Base-by-base conservation (phyloP, 2,113 vertebrate genomes). In the Bubo scandiacus region DNA sequence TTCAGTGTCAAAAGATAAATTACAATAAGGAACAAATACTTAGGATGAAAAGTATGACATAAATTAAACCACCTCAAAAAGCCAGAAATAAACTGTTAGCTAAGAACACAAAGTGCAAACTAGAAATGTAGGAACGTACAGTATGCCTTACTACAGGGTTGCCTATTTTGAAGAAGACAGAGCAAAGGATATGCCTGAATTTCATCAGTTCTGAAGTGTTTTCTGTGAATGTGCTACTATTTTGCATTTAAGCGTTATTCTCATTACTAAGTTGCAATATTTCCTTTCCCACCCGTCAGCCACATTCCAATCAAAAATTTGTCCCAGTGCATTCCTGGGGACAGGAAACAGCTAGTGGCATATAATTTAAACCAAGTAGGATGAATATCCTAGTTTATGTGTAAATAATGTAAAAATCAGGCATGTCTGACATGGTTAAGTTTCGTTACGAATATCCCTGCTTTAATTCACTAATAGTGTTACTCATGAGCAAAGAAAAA, bases 401-500 rank as follows among this genome's bases (percentile, higher is more conserved):
- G 62, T 63, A 82, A 81, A 68, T 75, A 91, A 75, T 47, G 32
- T 54, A 88, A 86, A 93, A 85, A 90, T 81, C 5, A 16, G 54
- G 78, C 20, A 43, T 87, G 65, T 43, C 16, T 49, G n/a, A 27
- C 10, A 30, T 58, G 26, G 25, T 43, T 54, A 75, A 5, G 23
- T 73, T 82, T 77, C 49, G 81, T 87, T 91, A 49, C 10, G 5
- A 65, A 38, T 81, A 83, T 63, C 49, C 30, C 36, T 63, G 66
- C 45, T 96, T 96, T 95, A 82, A 89, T 96, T 96, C 85, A 61
- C 61, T 88, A 88, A 62, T 10, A n/a, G 34, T 26, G 18, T 81
- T 90, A 42, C 75, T 94, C 22, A 51, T 85, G 49, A 81, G 82
- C 36, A 92, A 81, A 90, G 72, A 61, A 55, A 91, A 70, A 88